These are phyloP conservation scores for Chionomys nivalis DNA, from an alignment of 2,113 vertebrate genomes.

Conservation along the genomic window DNA sequence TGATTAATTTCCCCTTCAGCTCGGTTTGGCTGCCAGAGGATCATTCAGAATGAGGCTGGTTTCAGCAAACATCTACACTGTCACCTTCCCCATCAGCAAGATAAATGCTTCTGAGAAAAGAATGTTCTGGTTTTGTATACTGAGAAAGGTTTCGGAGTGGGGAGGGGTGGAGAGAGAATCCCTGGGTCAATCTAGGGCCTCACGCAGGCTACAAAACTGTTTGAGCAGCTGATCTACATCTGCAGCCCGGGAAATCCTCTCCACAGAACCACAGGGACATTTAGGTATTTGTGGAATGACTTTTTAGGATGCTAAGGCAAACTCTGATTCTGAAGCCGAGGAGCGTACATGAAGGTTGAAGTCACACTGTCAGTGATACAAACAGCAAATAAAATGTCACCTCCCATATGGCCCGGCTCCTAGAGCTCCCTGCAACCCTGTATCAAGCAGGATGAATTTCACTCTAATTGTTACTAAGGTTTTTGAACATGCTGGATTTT, in stretches of 20 bases:
- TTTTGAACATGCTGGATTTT: background rate
- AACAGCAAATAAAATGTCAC: background rate
- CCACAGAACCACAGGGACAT: background rate
- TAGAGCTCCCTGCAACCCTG: background rate
- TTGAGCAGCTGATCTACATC: background rate
- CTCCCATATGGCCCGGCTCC: background rate
- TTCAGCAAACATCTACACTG: constrained; percentile 14
- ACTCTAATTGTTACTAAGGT: background rate
- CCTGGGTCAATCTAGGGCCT: background rate
- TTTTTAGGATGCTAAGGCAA: background rate
- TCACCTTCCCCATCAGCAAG: background rate
- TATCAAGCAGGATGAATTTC: background rate
- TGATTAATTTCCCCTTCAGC: constrained; percentile 65
- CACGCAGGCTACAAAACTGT: background rate
- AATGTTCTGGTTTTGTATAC: background rate
- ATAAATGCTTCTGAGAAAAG: constrained; percentile 12
- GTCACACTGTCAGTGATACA: background rate
- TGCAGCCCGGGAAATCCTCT: background rate
- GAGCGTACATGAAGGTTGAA: background rate
- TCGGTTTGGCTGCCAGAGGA: constrained; percentile 38
- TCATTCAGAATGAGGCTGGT: constrained; percentile 29
- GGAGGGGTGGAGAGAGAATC: background rate
- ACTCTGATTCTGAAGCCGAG: background rate
- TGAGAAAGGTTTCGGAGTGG: background rate
- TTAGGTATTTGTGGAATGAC: background rate